Evolutionary conservation across 2,113 vertebrate genomes (phyloP), one percentile per base, ranked within the genome.

Genomic region (Strix aluco): DNA sequence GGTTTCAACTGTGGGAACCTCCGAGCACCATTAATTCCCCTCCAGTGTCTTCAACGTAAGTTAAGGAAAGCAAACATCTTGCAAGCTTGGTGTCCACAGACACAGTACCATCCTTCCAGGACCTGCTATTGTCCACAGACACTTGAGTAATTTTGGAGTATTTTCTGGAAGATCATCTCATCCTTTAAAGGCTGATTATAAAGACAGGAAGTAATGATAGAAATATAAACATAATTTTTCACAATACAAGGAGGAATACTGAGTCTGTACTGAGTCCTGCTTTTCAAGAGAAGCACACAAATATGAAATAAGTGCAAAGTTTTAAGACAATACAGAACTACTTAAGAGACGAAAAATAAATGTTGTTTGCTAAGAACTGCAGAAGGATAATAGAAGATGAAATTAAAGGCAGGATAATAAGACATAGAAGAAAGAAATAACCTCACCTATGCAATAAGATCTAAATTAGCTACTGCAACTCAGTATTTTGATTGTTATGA

Each of bases 361-460:
- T 9, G n/a, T 36, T 67, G 51, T 67, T 85, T 90, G 66, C 57
- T 14, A 79, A 94, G 52, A 96, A 85, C 27, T 40, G 52, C 69
- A 78, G 46, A 63, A 84, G 63, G 59, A 70, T 81, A 91, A 94
- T 10, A 79, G 84, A 75, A 81, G n/a, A 85, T 63, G 27, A 92
- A 89, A 96, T 79, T 89, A 87, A 90, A 89, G 40, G 57, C 44
- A 92, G 15, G 18, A 42, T 38, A 94, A 54, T 59, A 86, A 88
- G 25, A 79, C 66, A 87, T 0, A 61, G 27, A 74, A 49, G 49
- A 92, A 93, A 94, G 80, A 94, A 91, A 94, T 61, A 89, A 95
- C 71, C 75, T 88, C 75, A 85, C 88, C 79, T 93, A 51, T 65
- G 93, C 66, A 91, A 44, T 4, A 15, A 10, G 10, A 87, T 67